Base-by-base conservation (phyloP, 2,113 vertebrate genomes). In the Aplodontia rufa region DNA sequence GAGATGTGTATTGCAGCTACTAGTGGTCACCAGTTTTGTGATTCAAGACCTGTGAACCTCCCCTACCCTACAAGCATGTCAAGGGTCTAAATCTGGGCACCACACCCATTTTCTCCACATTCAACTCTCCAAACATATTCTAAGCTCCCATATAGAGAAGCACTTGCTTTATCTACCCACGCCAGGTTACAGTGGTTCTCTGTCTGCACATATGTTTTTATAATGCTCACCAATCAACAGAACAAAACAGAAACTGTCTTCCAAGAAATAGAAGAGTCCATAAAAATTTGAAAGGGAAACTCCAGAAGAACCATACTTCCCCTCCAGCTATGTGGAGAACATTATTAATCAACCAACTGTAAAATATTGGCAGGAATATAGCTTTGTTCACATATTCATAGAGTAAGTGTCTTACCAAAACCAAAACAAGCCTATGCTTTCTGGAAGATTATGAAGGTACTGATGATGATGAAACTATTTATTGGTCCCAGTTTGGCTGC, bases 311-410 rank as follows among this genome's bases (percentile, higher is more conserved):
- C 53, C 71, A 93, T 0, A 64, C 24, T 88, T 93, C 62, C 30
- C 9, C 35, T 85, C 49, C 47, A 97, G 76, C 24, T 85, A 58
- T 2, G 1, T 53, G n/a, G 28, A 93, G 58, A 93, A 75, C 24
- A 95, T 30, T 87, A 80, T 74, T 80, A 93, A 94, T 49, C 35
- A 74, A 76, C 28, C 47, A 93, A 81, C 9, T 49, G 24, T 42
- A 90, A 72, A 93, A 66, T 22, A n/a, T 0, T 94, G 76, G 40
- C 66, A 72, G 47, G 79, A 93, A 85, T 47, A 80, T 35, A 78
- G 72, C 42, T 95, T 92, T 88, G 68, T 42, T 94, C 80, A 81
- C n/a, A 60, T 78, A 84, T 92, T 84, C 81, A 66, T 71, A 72
- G 94, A 88, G 47, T 32, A 81, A 76, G 51, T 47, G 62, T 47